Evolutionary conservation across 2,113 vertebrate genomes (phyloP).

Genomic region (Embiotoca jacksoni): DNA sequence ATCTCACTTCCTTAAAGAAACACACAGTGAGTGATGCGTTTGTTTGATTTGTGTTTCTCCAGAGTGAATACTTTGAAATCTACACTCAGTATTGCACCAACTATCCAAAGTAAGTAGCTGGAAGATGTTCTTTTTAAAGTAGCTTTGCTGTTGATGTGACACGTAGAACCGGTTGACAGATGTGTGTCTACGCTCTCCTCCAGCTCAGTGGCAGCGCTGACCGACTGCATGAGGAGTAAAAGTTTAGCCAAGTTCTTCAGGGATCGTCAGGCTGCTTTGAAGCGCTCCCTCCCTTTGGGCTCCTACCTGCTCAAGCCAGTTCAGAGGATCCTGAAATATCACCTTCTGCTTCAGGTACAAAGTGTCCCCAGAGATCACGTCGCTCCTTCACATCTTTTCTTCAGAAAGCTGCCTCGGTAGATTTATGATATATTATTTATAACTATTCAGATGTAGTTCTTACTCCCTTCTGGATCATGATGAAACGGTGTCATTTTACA

Average conservation of each 20-base stretch:
- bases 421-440: not conserved
- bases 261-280: constrained; percentile 91
- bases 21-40: not conserved
- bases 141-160: not conserved
- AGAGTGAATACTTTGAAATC: constrained; percentile 97
- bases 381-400: not conserved
- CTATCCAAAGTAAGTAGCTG: constrained; percentile 94
- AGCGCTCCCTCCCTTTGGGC: constrained; percentile 91
- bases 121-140: not conserved
- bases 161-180: not conserved
- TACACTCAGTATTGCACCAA: constrained; percentile 99
- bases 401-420: not conserved
- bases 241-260: constrained; percentile 93
- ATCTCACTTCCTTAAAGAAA: not conserved
- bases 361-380: not conserved
- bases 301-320: constrained; percentile 97
- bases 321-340: constrained; percentile 98
- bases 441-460: not conserved
- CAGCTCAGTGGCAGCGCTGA: constrained; percentile 93
- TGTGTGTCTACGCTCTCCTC: not conserved
- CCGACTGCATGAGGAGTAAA: constrained; percentile 95
- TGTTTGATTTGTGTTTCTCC: constrained; percentile 30
- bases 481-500: too few species aligned
- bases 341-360: constrained; percentile 94
- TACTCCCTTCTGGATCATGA: not conserved